These are phyloP conservation scores for Podarcis lilfordi DNA, from an alignment of 2,797 vertebrate species.

Conservation along the genomic window DNA sequence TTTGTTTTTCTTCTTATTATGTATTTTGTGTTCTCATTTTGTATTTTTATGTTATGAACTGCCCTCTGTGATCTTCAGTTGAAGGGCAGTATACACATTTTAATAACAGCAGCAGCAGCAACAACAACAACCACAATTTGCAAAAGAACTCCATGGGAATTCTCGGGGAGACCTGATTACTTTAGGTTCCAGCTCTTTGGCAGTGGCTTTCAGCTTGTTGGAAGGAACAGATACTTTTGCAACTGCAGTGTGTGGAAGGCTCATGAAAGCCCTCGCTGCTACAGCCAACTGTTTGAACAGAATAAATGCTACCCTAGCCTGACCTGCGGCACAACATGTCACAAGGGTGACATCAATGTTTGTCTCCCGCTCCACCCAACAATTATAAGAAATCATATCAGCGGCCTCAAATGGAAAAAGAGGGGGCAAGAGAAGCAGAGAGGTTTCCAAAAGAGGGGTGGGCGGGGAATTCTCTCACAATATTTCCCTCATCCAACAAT, in stretches of 20 bases:
- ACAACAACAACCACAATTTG: slow-evolving; percentile 9
- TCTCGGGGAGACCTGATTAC: slow-evolving; percentile 22
- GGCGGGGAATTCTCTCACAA: not conserved
- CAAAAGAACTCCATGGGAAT: slow-evolving; percentile 17
- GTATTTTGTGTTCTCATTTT: no score
- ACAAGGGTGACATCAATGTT: slow-evolving; percentile 67
- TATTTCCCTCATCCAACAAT: not conserved
- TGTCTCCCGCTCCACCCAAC: slow-evolving; percentile 67
- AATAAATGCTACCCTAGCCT: slow-evolving; percentile 49
- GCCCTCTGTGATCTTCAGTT: no score
- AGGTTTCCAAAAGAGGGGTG: slow-evolving; percentile 23
- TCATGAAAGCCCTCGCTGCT: not conserved
- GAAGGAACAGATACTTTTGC: not conserved
- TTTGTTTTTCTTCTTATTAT: no score
- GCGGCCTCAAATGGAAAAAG: slow-evolving; percentile 37
- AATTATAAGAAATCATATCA: slow-evolving; percentile 61
- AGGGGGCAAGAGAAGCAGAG: not conserved
- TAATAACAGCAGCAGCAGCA: no score
- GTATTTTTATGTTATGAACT: no score
- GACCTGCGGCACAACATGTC: slow-evolving; percentile 54
- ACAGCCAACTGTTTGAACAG: slow-evolving; percentile 48
- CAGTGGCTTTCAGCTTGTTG: slow-evolving; percentile 33
- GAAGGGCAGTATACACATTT: no score
- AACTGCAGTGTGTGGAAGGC: not conserved
- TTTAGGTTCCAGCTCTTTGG: slow-evolving; percentile 36